These are phyloP conservation scores for Athalia cordata DNA, from an alignment of 2,888 invertebrate genomes.

Conservation along the genomic window DNA sequence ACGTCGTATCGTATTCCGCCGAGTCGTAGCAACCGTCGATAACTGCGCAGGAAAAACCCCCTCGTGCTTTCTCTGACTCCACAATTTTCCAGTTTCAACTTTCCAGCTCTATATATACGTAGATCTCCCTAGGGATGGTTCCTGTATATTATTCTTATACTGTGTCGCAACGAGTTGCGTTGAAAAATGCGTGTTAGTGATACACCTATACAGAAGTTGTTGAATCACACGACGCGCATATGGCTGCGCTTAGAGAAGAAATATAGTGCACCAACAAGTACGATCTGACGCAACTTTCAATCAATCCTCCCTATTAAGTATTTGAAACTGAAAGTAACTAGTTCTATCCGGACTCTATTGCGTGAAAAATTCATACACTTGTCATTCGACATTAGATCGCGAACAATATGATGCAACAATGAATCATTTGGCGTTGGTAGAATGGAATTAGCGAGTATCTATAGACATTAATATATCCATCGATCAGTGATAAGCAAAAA, in stretches of 20 bases:
- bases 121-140: not conserved
- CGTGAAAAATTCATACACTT: not conserved
- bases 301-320: not conserved
- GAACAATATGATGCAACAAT: no score
- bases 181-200: not conserved
- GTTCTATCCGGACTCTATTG: not conserved
- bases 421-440: no score
- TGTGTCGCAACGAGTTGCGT: not conserved
- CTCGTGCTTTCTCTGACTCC: not conserved
- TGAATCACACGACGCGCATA: no score
- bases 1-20: not conserved
- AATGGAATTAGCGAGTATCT: no score
- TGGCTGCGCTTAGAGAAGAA: not conserved
- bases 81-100: not conserved
- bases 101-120: not conserved
- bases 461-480: no score
- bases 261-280: not conserved
- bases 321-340: not conserved
- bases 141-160: not conserved
- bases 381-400: not conserved
- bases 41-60: slow-evolving; percentile 14
- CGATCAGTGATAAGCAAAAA: no score
- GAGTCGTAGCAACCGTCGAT: not conserved
- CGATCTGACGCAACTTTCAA: not conserved
- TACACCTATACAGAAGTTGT: no score